Base-by-base conservation (phyloP, 2,113 vertebrate genomes). In the Ivindomyrus marchei region DNA sequence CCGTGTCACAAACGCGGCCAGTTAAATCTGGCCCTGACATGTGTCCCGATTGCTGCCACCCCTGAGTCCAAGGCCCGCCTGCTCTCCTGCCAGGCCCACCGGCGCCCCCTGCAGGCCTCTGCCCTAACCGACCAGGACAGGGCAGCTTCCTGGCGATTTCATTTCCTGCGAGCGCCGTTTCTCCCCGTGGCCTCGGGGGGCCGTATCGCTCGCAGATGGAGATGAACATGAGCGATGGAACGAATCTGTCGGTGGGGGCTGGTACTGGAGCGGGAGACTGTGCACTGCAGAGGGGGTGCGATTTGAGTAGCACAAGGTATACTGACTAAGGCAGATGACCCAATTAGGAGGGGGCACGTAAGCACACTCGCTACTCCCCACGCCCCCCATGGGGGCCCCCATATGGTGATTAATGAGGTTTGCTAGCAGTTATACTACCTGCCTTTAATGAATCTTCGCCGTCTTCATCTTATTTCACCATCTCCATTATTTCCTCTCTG, bases 281-380 rank as follows among this genome's bases (percentile, higher is more conserved):
- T 39, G 13, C 74, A 42, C 74, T 17, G 31, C 74, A 42, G 74
- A 42, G 74, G 13, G 11, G 36, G 74, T 42, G 36, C 6, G 11
- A 86, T 86, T 86, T 86, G 8, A 27, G 84, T 15, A 86, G 45
- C 47, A 86, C 74, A 8, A 80, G 74, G 4, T 86, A 86, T 24
- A 86, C 45, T 86, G 42, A 86, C 45, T 50, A 86, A 27, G 84
- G 84, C 19, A 49, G 87, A 88, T 92, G 90, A 89, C 87, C 50
- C 45, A 49, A 58, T 24, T 77, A 77, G 70, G 87, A 7, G 50
- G 53, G 45, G 49, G 6, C 88, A 31, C 45, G 24, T 86, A 86
- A 47, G 17, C 47, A 86, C 13, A 49, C 21, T 86, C 84, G 31
- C 17, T 80, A 42, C 84, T 49, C 45, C 84, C 21, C 24, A 49